Conservation (phyloP, 2,888 invertebrate species). For the Tetropium fuscum region DNA sequence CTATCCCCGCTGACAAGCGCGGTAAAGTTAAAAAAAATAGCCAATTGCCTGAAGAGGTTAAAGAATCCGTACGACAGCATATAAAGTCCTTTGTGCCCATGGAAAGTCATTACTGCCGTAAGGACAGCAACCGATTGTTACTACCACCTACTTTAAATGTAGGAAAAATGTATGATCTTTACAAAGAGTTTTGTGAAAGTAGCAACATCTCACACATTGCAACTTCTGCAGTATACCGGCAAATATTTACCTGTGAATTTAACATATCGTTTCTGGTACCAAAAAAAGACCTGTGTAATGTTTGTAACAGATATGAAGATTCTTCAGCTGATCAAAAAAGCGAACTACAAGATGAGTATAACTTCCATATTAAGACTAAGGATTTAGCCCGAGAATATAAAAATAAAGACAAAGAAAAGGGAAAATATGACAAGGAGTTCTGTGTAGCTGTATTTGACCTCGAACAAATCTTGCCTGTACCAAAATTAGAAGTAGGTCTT, state of each 20-base stretch:
- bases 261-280: constrained; percentile 48
- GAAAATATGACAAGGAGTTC: constrained; percentile 3
- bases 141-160: constrained; percentile 21
- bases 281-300: constrained; percentile 39
- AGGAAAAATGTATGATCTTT: constrained; percentile 12
- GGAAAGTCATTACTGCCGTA: no score
- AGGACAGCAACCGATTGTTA: constrained; percentile 3
- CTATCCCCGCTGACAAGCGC: constrained; percentile 3
- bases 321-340: no score
- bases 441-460: constrained; percentile 13
- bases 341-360: constrained; percentile 32
- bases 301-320: background rate
- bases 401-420: constrained; percentile 9
- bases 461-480: constrained; percentile 24
- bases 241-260: constrained; percentile 47
- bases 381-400: constrained; percentile 8
- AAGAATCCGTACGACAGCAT: constrained; percentile 16
- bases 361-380: constrained; percentile 7
- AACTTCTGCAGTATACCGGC: constrained; percentile 29
- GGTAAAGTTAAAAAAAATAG: constrained; percentile 14
- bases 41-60: constrained; percentile 9
- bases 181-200: constrained; percentile 15
- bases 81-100: constrained; percentile 12
- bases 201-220: constrained; percentile 28
- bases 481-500: constrained; percentile 30